Percentiles rank a stretch among this genome's conserved stretches.
Conservation (phyloP, 1,140 invertebrate genomes). For the Bombyx mandarina region DNA sequence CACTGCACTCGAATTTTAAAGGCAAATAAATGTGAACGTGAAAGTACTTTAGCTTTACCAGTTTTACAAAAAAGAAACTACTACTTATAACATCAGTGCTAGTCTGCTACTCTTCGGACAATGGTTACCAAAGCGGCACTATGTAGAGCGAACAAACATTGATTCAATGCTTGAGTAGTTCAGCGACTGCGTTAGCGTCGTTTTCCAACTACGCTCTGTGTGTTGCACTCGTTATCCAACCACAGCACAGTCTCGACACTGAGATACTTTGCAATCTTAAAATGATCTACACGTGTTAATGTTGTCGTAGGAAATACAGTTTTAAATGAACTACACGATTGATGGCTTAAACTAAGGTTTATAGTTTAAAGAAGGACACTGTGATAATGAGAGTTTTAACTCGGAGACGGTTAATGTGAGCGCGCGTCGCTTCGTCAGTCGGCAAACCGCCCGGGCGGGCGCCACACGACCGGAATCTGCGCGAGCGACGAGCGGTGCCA, state of each 20-base stretch:
- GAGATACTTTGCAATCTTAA: no score
- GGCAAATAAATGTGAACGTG: not conserved
- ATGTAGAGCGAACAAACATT: slow-evolving; percentile 39
- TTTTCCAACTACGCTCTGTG: slow-evolving; percentile 21
- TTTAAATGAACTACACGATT: no score
- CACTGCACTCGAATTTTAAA: not conserved
- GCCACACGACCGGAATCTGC: slow-evolving; percentile 66
- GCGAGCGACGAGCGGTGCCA: slow-evolving; percentile 49
- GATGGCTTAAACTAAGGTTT: not conserved
- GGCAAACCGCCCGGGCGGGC: slow-evolving; percentile 67
- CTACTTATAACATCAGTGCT: not conserved
- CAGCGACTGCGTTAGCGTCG: slow-evolving; percentile 10
- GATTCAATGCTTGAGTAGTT: slow-evolving; percentile 35
- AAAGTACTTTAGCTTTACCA: not conserved
- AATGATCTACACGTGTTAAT: no score
- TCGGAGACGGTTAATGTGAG: slow-evolving; percentile 12
- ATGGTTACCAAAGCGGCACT: slow-evolving; percentile 16
- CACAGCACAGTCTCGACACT: no score
- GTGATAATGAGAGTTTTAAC: not conserved
- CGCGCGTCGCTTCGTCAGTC: slow-evolving; percentile 49
- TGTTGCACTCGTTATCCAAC: no score
- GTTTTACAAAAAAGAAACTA: not conserved
- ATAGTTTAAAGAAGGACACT: not conserved
- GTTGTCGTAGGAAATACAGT: no score
- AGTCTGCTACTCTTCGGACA: slow-evolving; percentile 1